phyloP scores from a whole-genome alignment of 1,140 invertebrate genomes.

The Lycorma delicatula region DNA sequence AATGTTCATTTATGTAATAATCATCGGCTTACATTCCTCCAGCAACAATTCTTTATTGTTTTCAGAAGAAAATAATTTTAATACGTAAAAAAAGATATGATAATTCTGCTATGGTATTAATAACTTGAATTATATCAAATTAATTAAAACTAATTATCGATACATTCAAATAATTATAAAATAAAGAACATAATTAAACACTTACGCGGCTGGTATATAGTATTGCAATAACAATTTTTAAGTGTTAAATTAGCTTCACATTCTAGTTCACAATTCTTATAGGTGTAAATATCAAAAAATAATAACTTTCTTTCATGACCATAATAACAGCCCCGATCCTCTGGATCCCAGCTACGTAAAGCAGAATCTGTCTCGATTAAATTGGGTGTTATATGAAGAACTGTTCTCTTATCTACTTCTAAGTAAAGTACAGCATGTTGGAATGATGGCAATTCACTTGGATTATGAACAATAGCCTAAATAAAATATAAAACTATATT shows the following conservation, averaged over 20 bases:
- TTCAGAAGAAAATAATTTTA: no score
- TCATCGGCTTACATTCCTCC: no score
- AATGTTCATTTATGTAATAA: no score
- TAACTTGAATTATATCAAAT: no score
- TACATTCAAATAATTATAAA: no score
- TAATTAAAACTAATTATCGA: no score
- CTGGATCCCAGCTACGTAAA: neutral
- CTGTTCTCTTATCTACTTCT: neutral
- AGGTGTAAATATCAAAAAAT: constrained; percentile 45
- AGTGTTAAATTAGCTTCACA: constrained; percentile 33
- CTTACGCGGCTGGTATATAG: constrained; percentile 13
- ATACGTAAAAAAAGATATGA: no score
- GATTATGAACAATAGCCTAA: no score
- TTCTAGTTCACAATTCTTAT: constrained; percentile 36
- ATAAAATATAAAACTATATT: no score
- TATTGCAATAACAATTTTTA: constrained; percentile 4
- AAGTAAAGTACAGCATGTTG: neutral
- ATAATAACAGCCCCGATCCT: constrained; percentile 43
- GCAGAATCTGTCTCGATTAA: neutral
- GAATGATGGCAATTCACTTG: neutral
- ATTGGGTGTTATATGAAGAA: neutral
- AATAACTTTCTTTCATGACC: constrained; percentile 46
- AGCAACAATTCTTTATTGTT: no score
- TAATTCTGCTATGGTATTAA: no score
- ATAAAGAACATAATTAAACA: no score